These are phyloP conservation scores for Limulus polyphemus DNA, from an alignment of 2,888 invertebrate genomes.

Conservation along the genomic window DNA sequence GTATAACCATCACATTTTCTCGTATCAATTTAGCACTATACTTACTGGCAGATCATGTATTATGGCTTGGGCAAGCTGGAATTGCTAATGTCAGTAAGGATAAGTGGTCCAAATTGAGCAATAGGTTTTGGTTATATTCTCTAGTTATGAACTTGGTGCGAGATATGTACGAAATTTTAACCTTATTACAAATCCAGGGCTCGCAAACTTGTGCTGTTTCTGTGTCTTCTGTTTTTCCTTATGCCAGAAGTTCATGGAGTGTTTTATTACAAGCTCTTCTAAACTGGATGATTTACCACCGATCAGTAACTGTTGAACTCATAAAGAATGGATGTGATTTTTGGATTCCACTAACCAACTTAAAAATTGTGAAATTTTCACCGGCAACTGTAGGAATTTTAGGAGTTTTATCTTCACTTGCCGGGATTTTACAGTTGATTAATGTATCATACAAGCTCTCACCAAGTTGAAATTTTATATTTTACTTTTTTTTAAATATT, in stretches of 20 bases:
- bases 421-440: slow-evolving; percentile 60
- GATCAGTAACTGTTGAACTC: slow-evolving; percentile 63
- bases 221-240: not conserved
- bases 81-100: slow-evolving; percentile 49
- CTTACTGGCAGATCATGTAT: slow-evolving; percentile 68
- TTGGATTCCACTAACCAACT: slow-evolving; percentile 66
- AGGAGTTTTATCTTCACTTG: slow-evolving; percentile 65
- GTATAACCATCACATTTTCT: slow-evolving; percentile 59
- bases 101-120: slow-evolving; percentile 52
- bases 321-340: slow-evolving; percentile 75
- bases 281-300: slow-evolving; percentile 37
- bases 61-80: slow-evolving; percentile 55
- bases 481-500: too few relatives aligned
- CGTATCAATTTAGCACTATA: slow-evolving; percentile 66
- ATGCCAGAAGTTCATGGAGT: not conserved
- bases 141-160: slow-evolving; percentile 64
- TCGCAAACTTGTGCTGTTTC: not conserved
- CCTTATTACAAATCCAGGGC: not conserved
- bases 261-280: not conserved
- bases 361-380: slow-evolving; percentile 63
- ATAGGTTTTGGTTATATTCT: slow-evolving; percentile 67
- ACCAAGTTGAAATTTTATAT: not conserved
- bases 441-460: slow-evolving; percentile 63
- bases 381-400: slow-evolving; percentile 63
- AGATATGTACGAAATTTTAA: slow-evolving; percentile 66